Percentiles rank a stretch among this genome's conserved stretches.
Evolutionary conservation across 2,888 invertebrate genomes (phyloP).

Genomic region (Hypercompe scribonia): DNA sequence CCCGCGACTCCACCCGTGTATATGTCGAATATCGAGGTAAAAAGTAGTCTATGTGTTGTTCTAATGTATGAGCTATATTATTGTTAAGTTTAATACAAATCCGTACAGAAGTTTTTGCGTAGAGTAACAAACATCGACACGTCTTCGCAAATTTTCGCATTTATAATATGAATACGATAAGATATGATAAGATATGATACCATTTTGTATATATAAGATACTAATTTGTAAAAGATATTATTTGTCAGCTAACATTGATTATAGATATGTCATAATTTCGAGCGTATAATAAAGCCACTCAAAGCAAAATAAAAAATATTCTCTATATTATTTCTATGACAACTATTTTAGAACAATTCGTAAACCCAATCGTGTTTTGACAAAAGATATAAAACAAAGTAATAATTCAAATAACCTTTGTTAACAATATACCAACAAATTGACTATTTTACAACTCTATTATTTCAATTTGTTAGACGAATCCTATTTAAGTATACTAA

Average conservation of each 20-base stretch:
- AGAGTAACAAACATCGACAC: too few species aligned
- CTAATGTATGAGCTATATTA: too few species aligned
- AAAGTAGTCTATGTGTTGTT: too few species aligned
- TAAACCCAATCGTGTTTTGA: not conserved
- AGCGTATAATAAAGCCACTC: not conserved
- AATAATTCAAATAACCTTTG: not conserved
- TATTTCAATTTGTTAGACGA: not conserved
- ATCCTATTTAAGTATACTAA: too few species aligned
- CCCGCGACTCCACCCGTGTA: too few species aligned
- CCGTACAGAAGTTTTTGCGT: too few species aligned
- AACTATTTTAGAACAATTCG: not conserved
- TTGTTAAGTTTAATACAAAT: too few species aligned
- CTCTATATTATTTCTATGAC: not conserved
- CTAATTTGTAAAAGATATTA: not conserved
- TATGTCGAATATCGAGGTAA: too few species aligned
- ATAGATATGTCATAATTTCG: not conserved
- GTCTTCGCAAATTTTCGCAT: too few species aligned
- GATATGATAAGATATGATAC: too few species aligned
- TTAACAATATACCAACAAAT: not conserved
- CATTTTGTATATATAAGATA: not conserved
- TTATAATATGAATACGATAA: too few species aligned
- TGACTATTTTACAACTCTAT: not conserved
- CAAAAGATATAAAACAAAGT: not conserved
- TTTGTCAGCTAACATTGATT: not conserved
- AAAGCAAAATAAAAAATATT: not conserved